Base-by-base conservation (phyloP, 2,113 vertebrate species). In the Gallinago paraguaiae region DNA sequence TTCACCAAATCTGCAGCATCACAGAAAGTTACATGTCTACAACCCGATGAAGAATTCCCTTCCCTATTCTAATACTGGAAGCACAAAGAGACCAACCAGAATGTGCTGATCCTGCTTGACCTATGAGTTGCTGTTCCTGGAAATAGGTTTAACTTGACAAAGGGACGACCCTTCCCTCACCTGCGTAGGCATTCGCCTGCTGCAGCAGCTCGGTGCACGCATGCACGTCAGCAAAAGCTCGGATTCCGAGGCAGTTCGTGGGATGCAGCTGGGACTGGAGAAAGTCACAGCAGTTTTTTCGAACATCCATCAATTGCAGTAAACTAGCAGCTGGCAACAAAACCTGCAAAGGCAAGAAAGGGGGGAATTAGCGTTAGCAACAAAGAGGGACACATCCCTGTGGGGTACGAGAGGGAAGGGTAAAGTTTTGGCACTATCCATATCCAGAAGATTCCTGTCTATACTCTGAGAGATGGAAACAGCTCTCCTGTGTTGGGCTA, bases 281-380 rank as follows among this genome's bases (percentile, higher is more conserved):
- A 93, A 99, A 99, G 95, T 99, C 99, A 54, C 99, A 99, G 95
- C 99, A 99, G 90, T 99, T 98, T 94, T 99, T 99, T 35, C 99
- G 98, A 14, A 99, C 99, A 11, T 99, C 99, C 99, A 99, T 99
- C 96, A 99, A 79, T 95, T 99, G 99, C 74, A 99, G 96, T 94
- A 99, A 98, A 54, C 99, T 99, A 76, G 99, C 99, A 81, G 99
- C 99, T 24, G 99, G 99, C 82, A 99, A 97, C 85, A 99, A 97
- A 51, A 99, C 99, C 99, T 99, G 97, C 37, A 89, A 94, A 74
- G 87, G 78, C 64, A 86, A 64, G 5, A 88, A 74, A 46, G 33
- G n/a, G 51, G 28, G 39, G 81, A 85, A 82, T 45, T 43, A 77
- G 61, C 81, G 91, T 35, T 51, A 96, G 53, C 41, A 15, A 60